A percentile compares a stretch with the other conserved stretches of the same genome.
phyloP scores from a whole-genome alignment of 2,113 vertebrate species.

The Phaethon lepturus region DNA sequence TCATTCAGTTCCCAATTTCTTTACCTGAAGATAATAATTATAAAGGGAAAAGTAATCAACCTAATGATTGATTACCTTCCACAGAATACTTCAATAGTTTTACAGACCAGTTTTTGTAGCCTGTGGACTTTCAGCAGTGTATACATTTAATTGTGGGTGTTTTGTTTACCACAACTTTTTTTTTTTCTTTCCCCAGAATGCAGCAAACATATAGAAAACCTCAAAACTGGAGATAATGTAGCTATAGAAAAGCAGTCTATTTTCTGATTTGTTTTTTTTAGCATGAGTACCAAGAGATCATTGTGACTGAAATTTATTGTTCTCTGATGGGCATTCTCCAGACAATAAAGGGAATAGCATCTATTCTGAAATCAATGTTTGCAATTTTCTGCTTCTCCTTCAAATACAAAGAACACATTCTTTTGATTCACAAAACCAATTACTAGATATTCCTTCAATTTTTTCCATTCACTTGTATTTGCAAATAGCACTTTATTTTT shows the following conservation, averaged over 20 bases:
- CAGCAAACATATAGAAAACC: not conserved
- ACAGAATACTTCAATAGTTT: not conserved
- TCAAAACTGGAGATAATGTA: not conserved
- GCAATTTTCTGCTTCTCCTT: slow-evolving; percentile 36
- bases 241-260: not conserved
- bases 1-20: not conserved
- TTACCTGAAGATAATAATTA: not conserved
- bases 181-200: not conserved
- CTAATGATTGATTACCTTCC: not conserved
- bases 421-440: slow-evolving; percentile 35
- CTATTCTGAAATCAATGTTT: slow-evolving; percentile 36
- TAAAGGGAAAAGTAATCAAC: not conserved
- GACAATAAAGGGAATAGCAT: slow-evolving; percentile 22
- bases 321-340: not conserved
- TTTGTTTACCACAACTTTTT: not conserved
- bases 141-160: not conserved
- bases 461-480: not conserved
- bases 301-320: not conserved
- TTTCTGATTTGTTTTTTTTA: not conserved
- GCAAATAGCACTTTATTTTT: slow-evolving; percentile 26
- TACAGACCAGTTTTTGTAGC: not conserved
- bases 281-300: not conserved
- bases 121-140: not conserved
- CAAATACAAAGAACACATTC: not conserved
- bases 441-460: slow-evolving; percentile 24